These are phyloP conservation scores for Eupithecia subumbrata DNA, from an alignment of 2,888 invertebrate genomes.

Conservation along the genomic window DNA sequence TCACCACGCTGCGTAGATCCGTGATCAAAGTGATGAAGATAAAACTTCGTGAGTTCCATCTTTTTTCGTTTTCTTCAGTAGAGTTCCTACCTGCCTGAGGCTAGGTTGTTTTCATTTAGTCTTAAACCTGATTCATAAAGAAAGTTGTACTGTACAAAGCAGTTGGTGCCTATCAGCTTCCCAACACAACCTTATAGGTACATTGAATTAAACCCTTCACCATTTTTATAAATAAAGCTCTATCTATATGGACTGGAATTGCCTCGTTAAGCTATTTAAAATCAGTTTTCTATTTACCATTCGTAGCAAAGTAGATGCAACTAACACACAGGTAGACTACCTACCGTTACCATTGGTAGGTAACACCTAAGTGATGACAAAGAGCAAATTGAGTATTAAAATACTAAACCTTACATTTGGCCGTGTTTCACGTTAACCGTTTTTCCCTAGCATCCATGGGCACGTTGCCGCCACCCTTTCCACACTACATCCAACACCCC, in stretches of 20 bases:
- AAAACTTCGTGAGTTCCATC: slow-evolving; percentile 75
- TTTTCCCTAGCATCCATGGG: slow-evolving; percentile 28
- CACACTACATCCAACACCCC: slow-evolving; percentile 29
- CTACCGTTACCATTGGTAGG: neutral
- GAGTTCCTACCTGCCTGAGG: neutral
- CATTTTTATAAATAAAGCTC: neutral
- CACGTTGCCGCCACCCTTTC: slow-evolving; percentile 25
- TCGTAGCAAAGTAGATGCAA: neutral
- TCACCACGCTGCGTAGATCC: slow-evolving; percentile 78
- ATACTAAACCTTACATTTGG: neutral
- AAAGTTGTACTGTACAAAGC: neutral
- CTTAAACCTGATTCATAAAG: neutral
- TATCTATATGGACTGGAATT: neutral
- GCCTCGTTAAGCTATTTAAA: neutral
- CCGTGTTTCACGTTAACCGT: slow-evolving; percentile 18
- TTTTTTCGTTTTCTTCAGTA: neutral
- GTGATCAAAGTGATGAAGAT: slow-evolving; percentile 83
- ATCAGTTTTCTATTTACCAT: neutral
- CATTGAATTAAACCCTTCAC: neutral
- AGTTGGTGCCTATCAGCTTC: neutral
- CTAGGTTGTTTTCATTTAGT: neutral
- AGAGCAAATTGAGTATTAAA: neutral
- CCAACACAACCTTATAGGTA: neutral
- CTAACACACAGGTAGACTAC: neutral
- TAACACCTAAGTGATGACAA: neutral